These are phyloP conservation scores for Habroteleia sp. DNA, from an alignment of 2,888 invertebrate species.

Conservation along the genomic window DNA sequence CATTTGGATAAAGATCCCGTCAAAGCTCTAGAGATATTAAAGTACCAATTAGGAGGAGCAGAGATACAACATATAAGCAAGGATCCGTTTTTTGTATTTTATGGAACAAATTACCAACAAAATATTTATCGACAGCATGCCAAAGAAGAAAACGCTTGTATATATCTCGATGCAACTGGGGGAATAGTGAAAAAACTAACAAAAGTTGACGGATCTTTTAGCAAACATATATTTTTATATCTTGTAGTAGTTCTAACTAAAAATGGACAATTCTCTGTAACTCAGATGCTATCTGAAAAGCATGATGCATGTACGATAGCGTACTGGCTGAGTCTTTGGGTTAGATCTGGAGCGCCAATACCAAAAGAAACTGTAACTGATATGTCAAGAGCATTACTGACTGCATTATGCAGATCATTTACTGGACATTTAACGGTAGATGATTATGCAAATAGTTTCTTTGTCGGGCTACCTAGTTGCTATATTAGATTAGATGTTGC, in stretches of 20 bases:
- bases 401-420: constrained; percentile 57
- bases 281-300: constrained; percentile 4
- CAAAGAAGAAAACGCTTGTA: background rate
- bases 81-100: constrained; percentile 54
- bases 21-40: constrained; percentile 20
- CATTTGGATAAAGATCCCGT: constrained; percentile 45
- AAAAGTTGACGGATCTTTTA: background rate
- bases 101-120: constrained; percentile 42
- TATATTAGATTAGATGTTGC: constrained; percentile 40
- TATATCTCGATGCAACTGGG: constrained; percentile 33
- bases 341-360: background rate
- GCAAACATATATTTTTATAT: constrained; percentile 13
- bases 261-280: constrained; percentile 2
- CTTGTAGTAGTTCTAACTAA: background rate
- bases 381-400: constrained; percentile 58
- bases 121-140: constrained; percentile 32
- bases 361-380: constrained; percentile 60
- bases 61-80: constrained; percentile 34
- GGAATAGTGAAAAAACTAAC: background rate
- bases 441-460: constrained; percentile 13
- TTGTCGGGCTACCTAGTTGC: background rate
- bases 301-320: background rate
- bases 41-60: background rate
- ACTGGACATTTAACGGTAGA: constrained; percentile 55
- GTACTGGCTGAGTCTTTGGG: constrained; percentile 2